Conservation (phyloP, 2,888 invertebrate genomes). For the Macropis europaea region DNA sequence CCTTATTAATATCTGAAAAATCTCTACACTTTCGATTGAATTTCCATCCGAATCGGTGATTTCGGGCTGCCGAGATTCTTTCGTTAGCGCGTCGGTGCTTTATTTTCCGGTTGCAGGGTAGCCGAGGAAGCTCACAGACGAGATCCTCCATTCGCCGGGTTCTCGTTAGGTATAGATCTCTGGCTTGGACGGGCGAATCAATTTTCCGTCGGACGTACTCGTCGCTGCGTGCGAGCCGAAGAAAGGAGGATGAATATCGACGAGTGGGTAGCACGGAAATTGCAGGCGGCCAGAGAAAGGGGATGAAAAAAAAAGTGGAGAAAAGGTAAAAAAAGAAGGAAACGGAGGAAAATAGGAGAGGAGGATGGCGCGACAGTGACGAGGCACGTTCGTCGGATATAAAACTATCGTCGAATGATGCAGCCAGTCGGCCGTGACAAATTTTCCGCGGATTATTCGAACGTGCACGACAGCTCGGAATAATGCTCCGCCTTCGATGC, state of each 20-base stretch:
- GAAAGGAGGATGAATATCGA: slow-evolving; percentile 61
- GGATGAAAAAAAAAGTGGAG: slow-evolving; percentile 9
- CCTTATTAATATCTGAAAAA: too few relatives aligned
- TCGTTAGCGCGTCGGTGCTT: too few relatives aligned
- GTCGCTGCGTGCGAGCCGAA: slow-evolving; percentile 41
- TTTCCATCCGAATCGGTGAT: too few relatives aligned
- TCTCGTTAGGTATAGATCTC: too few relatives aligned
- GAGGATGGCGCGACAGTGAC: slow-evolving; percentile 49
- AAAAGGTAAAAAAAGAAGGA: neutral
- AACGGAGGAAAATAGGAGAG: neutral
- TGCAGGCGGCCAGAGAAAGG: slow-evolving; percentile 24
- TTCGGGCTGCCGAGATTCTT: too few relatives aligned
- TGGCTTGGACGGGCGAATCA: slow-evolving; percentile 49
- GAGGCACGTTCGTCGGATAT: slow-evolving; percentile 46
- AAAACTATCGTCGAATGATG: slow-evolving; percentile 53
- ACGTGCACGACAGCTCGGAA: slow-evolving; percentile 37
- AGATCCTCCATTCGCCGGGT: too few relatives aligned
- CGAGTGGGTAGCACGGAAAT: slow-evolving; percentile 57
- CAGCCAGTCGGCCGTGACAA: slow-evolving; percentile 40
- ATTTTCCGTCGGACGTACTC: slow-evolving; percentile 49
- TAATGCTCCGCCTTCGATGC: slow-evolving; percentile 28
- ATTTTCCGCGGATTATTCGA: slow-evolving; percentile 47
- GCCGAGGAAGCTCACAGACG: too few relatives aligned
- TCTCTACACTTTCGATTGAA: too few relatives aligned
- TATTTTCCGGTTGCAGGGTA: too few relatives aligned